These are phyloP conservation scores for Chaetodon auriga DNA, from an alignment of 2,113 vertebrate genomes.

Conservation along the genomic window DNA sequence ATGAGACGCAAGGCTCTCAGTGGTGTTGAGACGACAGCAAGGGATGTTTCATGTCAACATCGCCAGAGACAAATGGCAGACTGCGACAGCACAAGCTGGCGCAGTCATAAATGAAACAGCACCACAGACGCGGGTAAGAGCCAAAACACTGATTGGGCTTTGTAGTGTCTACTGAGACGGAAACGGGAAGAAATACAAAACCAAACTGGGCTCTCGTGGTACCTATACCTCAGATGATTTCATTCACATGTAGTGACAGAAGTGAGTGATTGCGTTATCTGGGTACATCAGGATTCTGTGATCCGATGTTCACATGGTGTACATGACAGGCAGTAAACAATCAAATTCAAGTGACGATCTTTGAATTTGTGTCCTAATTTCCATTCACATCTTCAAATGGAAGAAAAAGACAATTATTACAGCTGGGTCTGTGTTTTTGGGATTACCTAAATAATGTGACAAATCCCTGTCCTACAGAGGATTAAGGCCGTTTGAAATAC, in stretches of 20 bases:
- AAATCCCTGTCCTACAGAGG: constrained; percentile 29
- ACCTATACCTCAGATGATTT: neutral
- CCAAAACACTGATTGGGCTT: constrained; percentile 37
- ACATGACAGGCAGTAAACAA: neutral
- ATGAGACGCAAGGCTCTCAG: constrained; percentile 17
- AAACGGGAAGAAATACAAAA: neutral
- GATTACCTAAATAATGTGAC: constrained; percentile 28
- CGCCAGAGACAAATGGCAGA: constrained; percentile 52
- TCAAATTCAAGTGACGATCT: neutral
- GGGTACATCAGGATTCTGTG: neutral
- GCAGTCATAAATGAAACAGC: constrained; percentile 56
- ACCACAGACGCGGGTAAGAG: constrained; percentile 15
- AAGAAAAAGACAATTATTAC: constrained; percentile 8
- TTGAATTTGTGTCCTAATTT: constrained; percentile 18
- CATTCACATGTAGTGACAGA: neutral
- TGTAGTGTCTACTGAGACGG: constrained; percentile 20
- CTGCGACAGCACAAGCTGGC: constrained; percentile 55
- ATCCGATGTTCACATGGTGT: no score
- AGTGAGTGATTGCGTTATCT: neutral
- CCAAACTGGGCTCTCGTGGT: neutral
- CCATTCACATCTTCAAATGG: constrained; percentile 3
- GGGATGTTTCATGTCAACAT: constrained; percentile 55
- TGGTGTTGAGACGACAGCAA: constrained; percentile 40
- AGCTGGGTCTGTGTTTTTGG: constrained; percentile 5
- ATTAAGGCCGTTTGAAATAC: constrained; percentile 30